Evolutionary conservation across 2,113 vertebrate genomes (phyloP).

Genomic region (Setophaga coronata): DNA sequence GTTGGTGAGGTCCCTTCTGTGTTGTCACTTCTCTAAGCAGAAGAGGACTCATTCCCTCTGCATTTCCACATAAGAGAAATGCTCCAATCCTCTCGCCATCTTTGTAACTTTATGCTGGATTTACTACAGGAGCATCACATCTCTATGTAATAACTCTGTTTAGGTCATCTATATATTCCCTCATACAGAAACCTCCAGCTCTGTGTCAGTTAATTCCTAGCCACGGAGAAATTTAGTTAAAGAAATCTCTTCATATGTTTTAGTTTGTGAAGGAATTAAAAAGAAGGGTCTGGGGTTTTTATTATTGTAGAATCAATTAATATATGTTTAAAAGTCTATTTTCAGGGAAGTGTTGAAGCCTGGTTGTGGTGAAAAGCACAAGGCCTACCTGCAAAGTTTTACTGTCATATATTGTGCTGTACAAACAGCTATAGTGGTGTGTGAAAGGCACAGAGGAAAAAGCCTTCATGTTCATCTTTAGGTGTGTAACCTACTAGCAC

Average conservation of each 20-base stretch:
- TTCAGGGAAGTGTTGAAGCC: neutral
- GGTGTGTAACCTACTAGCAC: neutral
- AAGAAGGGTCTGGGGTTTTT: accelerated
- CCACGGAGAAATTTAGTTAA: neutral
- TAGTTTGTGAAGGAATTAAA: neutral
- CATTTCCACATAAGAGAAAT: accelerated
- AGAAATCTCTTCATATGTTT: neutral
- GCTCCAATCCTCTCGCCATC: accelerated
- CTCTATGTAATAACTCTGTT: neutral
- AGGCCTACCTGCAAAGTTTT: neutral
- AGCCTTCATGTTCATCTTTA: neutral
- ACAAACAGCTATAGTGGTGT: accelerated
- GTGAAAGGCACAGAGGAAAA: neutral
- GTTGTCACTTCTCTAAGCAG: neutral
- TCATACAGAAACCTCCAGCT: neutral
- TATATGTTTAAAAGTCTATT: neutral
- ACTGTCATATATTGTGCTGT: neutral
- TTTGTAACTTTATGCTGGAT: neutral
- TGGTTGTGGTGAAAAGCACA: neutral
- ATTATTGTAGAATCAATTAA: neutral
- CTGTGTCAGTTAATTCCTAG: neutral
- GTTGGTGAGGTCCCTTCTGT: neutral
- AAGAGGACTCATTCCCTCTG: neutral
- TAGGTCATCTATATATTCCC: neutral
- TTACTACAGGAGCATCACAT: neutral